Evolutionary conservation across 2,113 vertebrate species (phyloP).

Genomic region (Notiomystis cincta): DNA sequence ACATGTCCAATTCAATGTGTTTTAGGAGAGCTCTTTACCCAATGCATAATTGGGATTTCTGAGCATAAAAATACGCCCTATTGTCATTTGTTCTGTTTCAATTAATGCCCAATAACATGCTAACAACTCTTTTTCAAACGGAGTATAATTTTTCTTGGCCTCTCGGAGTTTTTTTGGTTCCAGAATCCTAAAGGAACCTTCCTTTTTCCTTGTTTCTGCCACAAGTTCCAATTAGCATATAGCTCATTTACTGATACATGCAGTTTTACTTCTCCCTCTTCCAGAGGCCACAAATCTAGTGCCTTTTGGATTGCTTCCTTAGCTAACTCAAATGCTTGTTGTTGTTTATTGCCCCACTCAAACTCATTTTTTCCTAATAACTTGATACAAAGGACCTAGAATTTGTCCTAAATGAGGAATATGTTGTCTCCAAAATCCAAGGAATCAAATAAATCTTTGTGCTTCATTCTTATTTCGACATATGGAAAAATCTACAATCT

Average conservation of each 20-base stretch:
- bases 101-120: background rate
- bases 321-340: background rate
- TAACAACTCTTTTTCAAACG: background rate
- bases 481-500: background rate
- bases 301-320: background rate
- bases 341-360: background rate
- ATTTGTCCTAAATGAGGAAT: background rate
- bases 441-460: background rate
- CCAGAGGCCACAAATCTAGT: background rate
- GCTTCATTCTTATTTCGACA: background rate
- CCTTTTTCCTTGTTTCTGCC: background rate
- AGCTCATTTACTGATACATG: background rate
- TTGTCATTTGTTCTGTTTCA: background rate
- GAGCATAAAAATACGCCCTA: background rate
- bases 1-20: background rate
- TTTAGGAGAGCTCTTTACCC: background rate
- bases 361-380: background rate
- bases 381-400: background rate
- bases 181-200: background rate
- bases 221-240: background rate
- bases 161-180: background rate
- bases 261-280: background rate
- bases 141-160: background rate
- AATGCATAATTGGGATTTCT: background rate
- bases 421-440: background rate